A percentile compares a stretch with the other conserved stretches of the same genome.
These are phyloP conservation scores for Pygoscelis adeliae DNA, from an alignment of 2,113 vertebrate genomes.

Conservation along the genomic window DNA sequence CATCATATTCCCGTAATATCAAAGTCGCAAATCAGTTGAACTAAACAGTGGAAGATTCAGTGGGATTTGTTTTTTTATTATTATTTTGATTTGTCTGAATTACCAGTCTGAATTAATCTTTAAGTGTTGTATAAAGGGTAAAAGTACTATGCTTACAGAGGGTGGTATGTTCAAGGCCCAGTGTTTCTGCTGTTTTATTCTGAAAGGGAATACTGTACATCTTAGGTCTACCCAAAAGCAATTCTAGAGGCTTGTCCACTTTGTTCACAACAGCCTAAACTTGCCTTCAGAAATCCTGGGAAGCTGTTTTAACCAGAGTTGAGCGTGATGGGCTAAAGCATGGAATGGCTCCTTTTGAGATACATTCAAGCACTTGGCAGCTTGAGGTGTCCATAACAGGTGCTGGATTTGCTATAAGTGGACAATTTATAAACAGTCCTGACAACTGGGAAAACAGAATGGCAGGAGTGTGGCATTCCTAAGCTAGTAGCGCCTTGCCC, in stretches of 20 bases:
- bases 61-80: background rate
- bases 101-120: background rate
- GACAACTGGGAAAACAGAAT: constrained; percentile 83
- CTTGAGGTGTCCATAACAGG: constrained; percentile 77
- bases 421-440: constrained; percentile 81
- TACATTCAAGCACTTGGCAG: constrained; percentile 59
- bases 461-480: constrained; percentile 60
- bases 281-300: constrained; percentile 15
- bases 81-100: background rate
- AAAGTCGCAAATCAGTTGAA: background rate
- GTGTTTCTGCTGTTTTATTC: background rate
- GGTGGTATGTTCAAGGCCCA: background rate
- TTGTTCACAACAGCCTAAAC: background rate
- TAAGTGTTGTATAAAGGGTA: background rate
- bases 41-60: background rate
- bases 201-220: background rate
- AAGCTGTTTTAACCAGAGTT: constrained; percentile 7
- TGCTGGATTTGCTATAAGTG: constrained; percentile 81
- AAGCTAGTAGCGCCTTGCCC: constrained; percentile 41
- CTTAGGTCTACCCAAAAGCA: background rate
- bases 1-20: background rate
- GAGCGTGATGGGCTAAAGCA: background rate
- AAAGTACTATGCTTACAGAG: background rate
- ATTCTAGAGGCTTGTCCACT: background rate
- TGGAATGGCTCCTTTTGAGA: constrained; percentile 12